Evolutionary conservation across 37 sponge, comb jelly and placozoan species (phyloP), one percentile per base, ranked within the genome.

Genomic region (Hexactinellida sp.): DNA sequence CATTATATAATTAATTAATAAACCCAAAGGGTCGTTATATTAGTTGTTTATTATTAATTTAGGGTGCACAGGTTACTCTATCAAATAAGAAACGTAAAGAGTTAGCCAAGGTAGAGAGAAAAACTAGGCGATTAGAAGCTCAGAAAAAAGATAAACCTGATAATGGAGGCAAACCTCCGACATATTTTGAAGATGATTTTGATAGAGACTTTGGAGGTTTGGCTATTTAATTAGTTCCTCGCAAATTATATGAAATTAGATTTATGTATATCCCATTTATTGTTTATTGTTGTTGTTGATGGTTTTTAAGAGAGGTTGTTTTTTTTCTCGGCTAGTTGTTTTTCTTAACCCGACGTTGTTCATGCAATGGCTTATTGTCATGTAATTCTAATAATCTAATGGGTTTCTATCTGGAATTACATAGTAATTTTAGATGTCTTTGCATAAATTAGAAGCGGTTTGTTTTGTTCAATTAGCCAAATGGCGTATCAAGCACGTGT

Each of bases 1-100:
- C n/a, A n/a, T n/a, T n/a, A n/a, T n/a, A n/a, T n/a, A n/a, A n/a
- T n/a, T n/a, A n/a, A n/a, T n/a, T n/a, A n/a, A n/a, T n/a, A n/a
- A n/a, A n/a, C n/a, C n/a, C n/a, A n/a, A n/a, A n/a, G n/a, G n/a
- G 16, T 47, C 52, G 9, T 47, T 47, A 16, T 47, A 47, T 47
- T 47, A 47, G 9, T 16, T 9, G 16, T 9, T 47, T 19, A 47
- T 9, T 47, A 47, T 47, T 47, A 9, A 47, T 63, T 10, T 63
- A 63, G 76, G 13, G 28, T 63, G 76, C 34, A 25, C 76, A 23
- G 34, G 28, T n/a, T 10, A 88, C 85, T 19, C 87, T 89, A 36
- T 86, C 89, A 37, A 88, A 91, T 37, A 86, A 63, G 41, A 85
- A 91, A 25, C 39, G 91, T 38, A 91, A 86, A 51, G 86, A 54